phyloP scores from a whole-genome alignment of 1,140 invertebrate genomes.

The Stegodyphus dumicola region DNA sequence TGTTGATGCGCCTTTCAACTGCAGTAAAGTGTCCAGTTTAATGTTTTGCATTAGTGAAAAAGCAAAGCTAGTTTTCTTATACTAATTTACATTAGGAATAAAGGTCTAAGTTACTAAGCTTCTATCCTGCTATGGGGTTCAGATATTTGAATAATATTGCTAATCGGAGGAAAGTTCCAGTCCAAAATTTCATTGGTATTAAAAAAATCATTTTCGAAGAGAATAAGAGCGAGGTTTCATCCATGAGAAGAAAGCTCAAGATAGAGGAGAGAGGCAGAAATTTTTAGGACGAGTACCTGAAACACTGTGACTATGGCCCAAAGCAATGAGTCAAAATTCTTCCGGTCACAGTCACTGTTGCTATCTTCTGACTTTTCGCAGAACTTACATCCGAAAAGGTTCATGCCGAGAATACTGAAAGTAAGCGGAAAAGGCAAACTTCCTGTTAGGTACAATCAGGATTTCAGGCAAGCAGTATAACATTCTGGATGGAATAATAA shows the following conservation, averaged over 20 bases:
- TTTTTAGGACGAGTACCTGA: constrained; percentile 81
- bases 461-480: constrained; percentile 65
- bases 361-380: constrained; percentile 81
- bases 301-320: constrained; percentile 99
- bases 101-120: too few relatives aligned
- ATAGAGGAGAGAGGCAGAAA: constrained; percentile 2
- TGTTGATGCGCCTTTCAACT: too few relatives aligned
- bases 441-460: constrained; percentile 35
- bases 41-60: too few relatives aligned
- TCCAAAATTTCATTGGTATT: background rate
- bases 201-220: background rate
- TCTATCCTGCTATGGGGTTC: too few relatives aligned
- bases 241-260: constrained; percentile 10
- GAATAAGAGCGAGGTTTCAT: constrained; percentile 31
- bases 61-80: too few relatives aligned
- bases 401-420: constrained; percentile 98
- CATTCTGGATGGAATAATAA: constrained; percentile 73
- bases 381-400: constrained; percentile 99
- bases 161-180: too few relatives aligned
- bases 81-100: too few relatives aligned
- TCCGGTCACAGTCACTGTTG: constrained; percentile 80
- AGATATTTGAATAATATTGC: too few relatives aligned
- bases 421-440: constrained; percentile 58
- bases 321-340: constrained; percentile 99
- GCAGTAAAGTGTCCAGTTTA: too few relatives aligned